Percentiles rank a stretch among this genome's conserved stretches.
These are phyloP conservation scores for Strigamia transsilvanica DNA, from an alignment of 2,888 invertebrate genomes.

Conservation along the genomic window DNA sequence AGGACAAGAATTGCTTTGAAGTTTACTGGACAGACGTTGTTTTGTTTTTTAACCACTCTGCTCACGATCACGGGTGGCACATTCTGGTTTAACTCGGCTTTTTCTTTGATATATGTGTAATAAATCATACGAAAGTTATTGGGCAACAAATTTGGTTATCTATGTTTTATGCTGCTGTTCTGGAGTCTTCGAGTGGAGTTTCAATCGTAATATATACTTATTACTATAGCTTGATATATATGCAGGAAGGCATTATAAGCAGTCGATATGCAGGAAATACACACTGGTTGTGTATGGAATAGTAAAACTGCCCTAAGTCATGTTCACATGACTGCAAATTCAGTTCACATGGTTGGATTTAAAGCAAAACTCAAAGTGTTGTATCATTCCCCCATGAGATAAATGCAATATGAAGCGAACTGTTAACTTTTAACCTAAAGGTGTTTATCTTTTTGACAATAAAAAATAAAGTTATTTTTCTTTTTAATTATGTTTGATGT, in stretches of 20 bases:
- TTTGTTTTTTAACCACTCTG: not conserved
- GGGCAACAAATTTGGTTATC: too few species aligned
- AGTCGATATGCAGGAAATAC: not conserved
- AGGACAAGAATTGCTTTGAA: not conserved
- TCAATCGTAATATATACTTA: not conserved
- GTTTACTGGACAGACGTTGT: not conserved
- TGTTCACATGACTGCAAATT: slow-evolving; percentile 5
- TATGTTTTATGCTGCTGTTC: too few species aligned
- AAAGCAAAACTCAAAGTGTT: slow-evolving; percentile 6
- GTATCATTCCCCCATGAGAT: not conserved
- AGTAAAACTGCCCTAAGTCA: slow-evolving; percentile 4
- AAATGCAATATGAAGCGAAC: not conserved
- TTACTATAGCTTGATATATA: not conserved
- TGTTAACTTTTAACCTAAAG: too few species aligned
- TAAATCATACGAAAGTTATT: too few species aligned
- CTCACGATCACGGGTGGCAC: not conserved
- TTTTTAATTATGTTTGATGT: too few species aligned
- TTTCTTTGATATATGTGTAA: too few species aligned
- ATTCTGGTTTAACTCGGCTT: not conserved
- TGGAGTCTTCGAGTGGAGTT: too few species aligned
- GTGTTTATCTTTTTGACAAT: too few species aligned
- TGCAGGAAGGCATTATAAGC: not conserved
- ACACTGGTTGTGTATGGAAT: not conserved
- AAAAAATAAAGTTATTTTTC: too few species aligned
- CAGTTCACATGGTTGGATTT: slow-evolving; percentile 1